Conservation (phyloP, 2,113 vertebrate genomes). For the Equus quagga region DNA sequence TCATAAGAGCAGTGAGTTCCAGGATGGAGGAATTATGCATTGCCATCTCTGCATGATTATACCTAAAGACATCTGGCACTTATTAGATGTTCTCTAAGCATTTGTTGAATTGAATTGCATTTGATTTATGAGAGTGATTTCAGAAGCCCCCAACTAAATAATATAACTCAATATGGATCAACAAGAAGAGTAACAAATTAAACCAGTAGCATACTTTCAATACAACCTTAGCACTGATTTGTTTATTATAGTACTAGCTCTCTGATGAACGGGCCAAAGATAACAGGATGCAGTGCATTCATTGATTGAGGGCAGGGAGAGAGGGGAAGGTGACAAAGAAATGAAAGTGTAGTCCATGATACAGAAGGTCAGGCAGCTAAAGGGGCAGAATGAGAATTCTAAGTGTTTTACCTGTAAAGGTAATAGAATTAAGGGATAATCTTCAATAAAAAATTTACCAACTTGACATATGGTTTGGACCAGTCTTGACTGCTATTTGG, state of each 20-base stretch:
- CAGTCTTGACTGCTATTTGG: background rate
- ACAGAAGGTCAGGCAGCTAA: background rate
- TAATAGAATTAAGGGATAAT: background rate
- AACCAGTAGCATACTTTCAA: background rate
- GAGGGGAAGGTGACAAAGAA: background rate
- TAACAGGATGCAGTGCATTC: background rate
- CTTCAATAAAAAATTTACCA: background rate
- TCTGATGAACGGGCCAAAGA: background rate
- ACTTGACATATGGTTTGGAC: background rate
- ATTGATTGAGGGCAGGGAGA: background rate
- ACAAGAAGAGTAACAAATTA: background rate
- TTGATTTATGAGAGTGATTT: background rate
- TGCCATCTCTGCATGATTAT: background rate
- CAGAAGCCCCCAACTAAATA: background rate
- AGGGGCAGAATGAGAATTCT: background rate
- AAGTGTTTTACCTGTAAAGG: background rate
- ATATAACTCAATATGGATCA: background rate
- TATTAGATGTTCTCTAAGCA: background rate
- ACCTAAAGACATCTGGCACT: background rate
- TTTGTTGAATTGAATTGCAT: background rate
- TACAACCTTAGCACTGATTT: background rate
- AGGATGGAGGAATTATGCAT: background rate
- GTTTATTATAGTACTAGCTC: background rate
- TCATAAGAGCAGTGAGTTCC: background rate
- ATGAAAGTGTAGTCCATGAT: background rate